Evolutionary conservation across 2,888 invertebrate species (phyloP).

Genomic region (Idaea biselata): DNA sequence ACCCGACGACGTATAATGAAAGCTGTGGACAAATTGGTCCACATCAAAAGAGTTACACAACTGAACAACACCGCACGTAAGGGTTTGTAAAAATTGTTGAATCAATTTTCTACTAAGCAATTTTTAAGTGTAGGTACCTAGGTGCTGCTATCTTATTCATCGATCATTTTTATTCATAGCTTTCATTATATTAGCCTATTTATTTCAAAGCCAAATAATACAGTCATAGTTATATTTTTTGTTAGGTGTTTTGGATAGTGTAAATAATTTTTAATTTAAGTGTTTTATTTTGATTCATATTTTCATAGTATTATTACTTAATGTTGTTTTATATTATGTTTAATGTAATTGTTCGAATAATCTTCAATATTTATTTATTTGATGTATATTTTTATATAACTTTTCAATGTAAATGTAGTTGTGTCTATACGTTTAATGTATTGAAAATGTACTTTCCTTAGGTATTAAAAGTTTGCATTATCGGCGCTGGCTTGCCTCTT

Average conservation of each 20-base stretch:
- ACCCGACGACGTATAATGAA: slow-evolving; percentile 78
- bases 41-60: neutral
- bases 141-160: neutral
- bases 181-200: slow-evolving; percentile 77
- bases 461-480: slow-evolving; percentile 48
- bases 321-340: slow-evolving; percentile 70
- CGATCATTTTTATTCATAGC: slow-evolving; percentile 54
- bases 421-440: slow-evolving; percentile 56
- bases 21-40: slow-evolving; percentile 61
- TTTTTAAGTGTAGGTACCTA: neutral
- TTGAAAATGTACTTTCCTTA: slow-evolving; percentile 38
- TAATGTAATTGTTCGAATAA: slow-evolving; percentile 68
- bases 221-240: slow-evolving; percentile 77
- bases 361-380: slow-evolving; percentile 69
- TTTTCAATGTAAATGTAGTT: slow-evolving; percentile 64
- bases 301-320: slow-evolving; percentile 67
- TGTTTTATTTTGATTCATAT: slow-evolving; percentile 68
- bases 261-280: slow-evolving; percentile 71
- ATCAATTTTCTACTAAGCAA: neutral
- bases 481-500: slow-evolving; percentile 61
- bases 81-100: slow-evolving; percentile 4
- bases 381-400: slow-evolving; percentile 68
- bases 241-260: slow-evolving; percentile 73
- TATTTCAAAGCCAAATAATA: slow-evolving; percentile 81
- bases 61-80: slow-evolving; percentile 1